Conservation (phyloP, 2,113 vertebrate genomes). For the Turnix velox region DNA sequence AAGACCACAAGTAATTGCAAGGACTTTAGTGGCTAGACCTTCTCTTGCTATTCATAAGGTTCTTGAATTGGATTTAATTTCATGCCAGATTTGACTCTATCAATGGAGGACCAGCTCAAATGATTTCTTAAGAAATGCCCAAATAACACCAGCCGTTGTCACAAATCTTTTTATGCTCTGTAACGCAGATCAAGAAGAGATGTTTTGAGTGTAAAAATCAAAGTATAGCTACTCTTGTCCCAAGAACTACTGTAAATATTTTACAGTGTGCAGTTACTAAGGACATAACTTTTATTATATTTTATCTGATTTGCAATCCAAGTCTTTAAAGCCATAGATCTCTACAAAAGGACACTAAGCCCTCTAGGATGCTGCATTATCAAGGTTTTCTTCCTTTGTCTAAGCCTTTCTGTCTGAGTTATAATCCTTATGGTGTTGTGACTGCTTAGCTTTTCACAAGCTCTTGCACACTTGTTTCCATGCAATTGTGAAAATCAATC, state of each 20-base stretch:
- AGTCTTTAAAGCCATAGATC: background rate
- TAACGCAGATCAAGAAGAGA: conserved; percentile 26
- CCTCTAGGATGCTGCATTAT: background rate
- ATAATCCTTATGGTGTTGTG: background rate
- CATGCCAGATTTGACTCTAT: conserved; percentile 44
- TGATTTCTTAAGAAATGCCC: conserved; percentile 38
- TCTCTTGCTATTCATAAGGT: conserved; percentile 57
- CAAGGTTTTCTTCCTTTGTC: background rate
- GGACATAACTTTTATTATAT: background rate
- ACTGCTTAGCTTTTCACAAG: background rate
- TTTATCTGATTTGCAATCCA: background rate
- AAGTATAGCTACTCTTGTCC: background rate
- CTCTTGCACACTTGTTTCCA: background rate
- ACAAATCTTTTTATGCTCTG: conserved; percentile 20
- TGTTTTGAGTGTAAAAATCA: conserved; percentile 2
- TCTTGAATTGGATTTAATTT: conserved; percentile 41
- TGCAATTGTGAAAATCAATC: background rate
- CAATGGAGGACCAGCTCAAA: conserved; percentile 49
- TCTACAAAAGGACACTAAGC: background rate
- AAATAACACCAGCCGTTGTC: conserved; percentile 19
- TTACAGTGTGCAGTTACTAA: background rate
- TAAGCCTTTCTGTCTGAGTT: background rate
- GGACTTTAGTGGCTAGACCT: conserved; percentile 44
- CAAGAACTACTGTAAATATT: background rate
- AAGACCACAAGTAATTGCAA: conserved; percentile 45